Conservation (phyloP, 2,888 invertebrate species). For the Scotopteryx bipunctaria region DNA sequence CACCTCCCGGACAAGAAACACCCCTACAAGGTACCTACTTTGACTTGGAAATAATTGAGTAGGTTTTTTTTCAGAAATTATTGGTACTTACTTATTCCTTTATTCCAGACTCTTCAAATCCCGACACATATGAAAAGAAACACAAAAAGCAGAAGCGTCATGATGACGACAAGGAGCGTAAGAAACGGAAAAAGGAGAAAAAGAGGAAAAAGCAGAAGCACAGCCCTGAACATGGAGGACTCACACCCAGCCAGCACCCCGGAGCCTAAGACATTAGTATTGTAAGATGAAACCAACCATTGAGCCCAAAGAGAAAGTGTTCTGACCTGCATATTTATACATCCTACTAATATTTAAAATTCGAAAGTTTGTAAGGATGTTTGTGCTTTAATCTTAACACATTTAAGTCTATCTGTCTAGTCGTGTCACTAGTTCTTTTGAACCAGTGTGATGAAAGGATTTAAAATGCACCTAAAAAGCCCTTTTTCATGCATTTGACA, state of each 20-base stretch:
- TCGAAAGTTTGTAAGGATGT: too few relatives aligned
- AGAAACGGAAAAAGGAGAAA: constrained; percentile 97
- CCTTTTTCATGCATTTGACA: too few relatives aligned
- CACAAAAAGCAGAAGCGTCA: constrained; percentile 97
- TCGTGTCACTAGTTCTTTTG: too few relatives aligned
- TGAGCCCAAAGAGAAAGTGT: constrained; percentile 61
- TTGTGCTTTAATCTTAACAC: too few relatives aligned
- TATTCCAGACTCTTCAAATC: constrained; percentile 83
- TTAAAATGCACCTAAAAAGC: too few relatives aligned
- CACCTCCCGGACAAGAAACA: constrained; percentile 89
- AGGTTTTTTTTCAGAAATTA: too few relatives aligned
- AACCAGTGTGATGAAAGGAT: too few relatives aligned
- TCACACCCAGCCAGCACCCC: constrained; percentile 77
- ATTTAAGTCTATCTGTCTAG: too few relatives aligned
- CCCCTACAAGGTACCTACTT: constrained; percentile 88
- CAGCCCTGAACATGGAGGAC: constrained; percentile 92
- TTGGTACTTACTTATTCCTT: too few relatives aligned
- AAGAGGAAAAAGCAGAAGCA: constrained; percentile 97
- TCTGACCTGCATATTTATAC: too few relatives aligned
- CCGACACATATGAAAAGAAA: constrained; percentile 96
- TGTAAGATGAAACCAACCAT: constrained; percentile 35
- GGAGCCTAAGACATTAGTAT: constrained; percentile 47
- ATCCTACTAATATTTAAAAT: too few relatives aligned
- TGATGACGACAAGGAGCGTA: constrained; percentile 96
- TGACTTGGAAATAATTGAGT: too few relatives aligned